Percentiles rank a stretch among this genome's conserved stretches.
Conservation (phyloP, 2,888 invertebrate genomes). For the Folsomia manolachei region DNA sequence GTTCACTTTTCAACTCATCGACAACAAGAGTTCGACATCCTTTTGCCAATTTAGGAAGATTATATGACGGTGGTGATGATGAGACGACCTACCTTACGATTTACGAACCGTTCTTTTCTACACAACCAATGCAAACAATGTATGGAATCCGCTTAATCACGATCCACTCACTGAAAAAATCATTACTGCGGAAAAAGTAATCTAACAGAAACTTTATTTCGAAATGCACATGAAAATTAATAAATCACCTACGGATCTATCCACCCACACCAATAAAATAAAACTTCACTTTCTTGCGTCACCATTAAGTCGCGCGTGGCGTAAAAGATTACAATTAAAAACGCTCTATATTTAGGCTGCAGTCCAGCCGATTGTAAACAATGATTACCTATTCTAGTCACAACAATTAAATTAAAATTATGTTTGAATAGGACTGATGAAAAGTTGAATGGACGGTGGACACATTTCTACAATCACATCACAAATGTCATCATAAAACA, state of each 20-base stretch:
- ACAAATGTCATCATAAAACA: not conserved
- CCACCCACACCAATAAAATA: too few species aligned
- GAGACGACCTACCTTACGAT: not conserved
- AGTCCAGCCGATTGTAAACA: not conserved
- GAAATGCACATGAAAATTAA: too few species aligned
- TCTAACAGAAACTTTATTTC: too few species aligned
- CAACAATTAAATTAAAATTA: not conserved
- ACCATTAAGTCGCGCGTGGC: not conserved
- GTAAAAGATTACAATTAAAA: not conserved
- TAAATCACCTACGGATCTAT: too few species aligned
- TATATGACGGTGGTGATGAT: not conserved
- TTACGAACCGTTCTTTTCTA: not conserved
- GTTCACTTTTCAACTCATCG: slow-evolving; percentile 2
- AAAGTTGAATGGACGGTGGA: not conserved
- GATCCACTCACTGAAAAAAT: too few species aligned
- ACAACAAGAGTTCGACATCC: not conserved
- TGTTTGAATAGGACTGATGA: not conserved
- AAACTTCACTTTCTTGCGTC: not conserved
- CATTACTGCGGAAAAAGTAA: too few species aligned
- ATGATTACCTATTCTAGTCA: not conserved
- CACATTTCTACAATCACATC: not conserved
- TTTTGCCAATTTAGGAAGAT: not conserved
- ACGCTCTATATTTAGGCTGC: not conserved
- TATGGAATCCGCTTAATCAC: not conserved
- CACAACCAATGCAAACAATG: not conserved